phyloP scores from a whole-genome alignment of 2,888 invertebrate genomes.

The Patella caerulea region DNA sequence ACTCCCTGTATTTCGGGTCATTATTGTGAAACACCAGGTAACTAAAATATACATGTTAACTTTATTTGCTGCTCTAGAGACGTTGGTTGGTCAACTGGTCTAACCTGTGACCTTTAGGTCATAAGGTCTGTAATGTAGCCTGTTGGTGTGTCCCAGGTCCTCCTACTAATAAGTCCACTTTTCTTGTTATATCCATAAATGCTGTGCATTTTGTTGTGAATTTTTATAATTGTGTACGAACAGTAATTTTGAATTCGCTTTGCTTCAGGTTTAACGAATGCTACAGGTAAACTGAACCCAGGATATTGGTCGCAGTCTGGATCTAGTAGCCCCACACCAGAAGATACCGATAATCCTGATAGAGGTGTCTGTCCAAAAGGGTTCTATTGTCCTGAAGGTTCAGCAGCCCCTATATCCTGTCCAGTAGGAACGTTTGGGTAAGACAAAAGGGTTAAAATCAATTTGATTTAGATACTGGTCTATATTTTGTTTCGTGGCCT shows the following conservation, averaged over 20 bases:
- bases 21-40: constrained; percentile 59
- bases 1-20: constrained; percentile 54
- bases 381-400: constrained; percentile 62
- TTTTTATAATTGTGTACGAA: neutral
- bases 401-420: constrained; percentile 55
- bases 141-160: no score
- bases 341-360: constrained; percentile 50
- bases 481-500: no score
- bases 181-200: neutral
- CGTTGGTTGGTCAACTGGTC: no score
- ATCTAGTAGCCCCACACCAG: constrained; percentile 51
- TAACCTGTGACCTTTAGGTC: no score
- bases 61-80: no score
- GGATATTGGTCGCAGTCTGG: constrained; percentile 61
- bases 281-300: constrained; percentile 57
- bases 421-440: constrained; percentile 66
- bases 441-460: constrained; percentile 15
- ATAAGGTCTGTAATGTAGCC: no score
- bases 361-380: constrained; percentile 66
- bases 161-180: no score
- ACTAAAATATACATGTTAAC: neutral
- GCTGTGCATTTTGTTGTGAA: neutral
- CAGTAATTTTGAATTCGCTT: constrained; percentile 3
- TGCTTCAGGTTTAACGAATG: constrained; percentile 53
- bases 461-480: no score